Evolutionary conservation across 2,113 vertebrate species (phyloP).

Genomic region (Oncorhynchus mykiss): DNA sequence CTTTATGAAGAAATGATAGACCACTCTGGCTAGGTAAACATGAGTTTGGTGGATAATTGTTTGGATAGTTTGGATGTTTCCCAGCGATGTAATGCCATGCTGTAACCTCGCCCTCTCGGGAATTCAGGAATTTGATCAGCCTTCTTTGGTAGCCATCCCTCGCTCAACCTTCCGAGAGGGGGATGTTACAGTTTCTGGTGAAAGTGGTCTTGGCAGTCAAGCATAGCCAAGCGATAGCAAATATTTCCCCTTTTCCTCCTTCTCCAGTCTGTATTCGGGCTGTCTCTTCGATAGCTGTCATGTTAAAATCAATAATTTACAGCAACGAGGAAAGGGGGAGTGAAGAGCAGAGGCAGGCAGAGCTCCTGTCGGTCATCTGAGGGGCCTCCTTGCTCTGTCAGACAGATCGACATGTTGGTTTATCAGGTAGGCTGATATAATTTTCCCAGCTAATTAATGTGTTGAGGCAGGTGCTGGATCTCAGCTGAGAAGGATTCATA

Average conservation of each 20-base stretch:
- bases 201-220: constrained; percentile 45
- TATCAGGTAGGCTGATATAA: constrained; percentile 69
- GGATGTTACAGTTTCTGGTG: constrained; percentile 36
- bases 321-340: constrained; percentile 45
- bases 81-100: neutral
- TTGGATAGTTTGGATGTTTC: neutral
- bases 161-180: constrained; percentile 49
- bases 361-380: constrained; percentile 33
- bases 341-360: constrained; percentile 4
- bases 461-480: constrained; percentile 57
- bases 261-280: constrained; percentile 47
- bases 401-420: constrained; percentile 64
- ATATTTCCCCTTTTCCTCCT: constrained; percentile 50
- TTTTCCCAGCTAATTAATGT: constrained; percentile 67
- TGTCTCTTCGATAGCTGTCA: constrained; percentile 65
- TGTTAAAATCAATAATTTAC: constrained; percentile 75
- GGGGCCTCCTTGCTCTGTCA: constrained; percentile 39
- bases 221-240: constrained; percentile 54
- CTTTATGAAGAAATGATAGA: neutral
- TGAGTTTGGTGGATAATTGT: neutral
- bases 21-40: neutral
- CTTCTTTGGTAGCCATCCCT: neutral
- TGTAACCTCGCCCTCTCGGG: neutral
- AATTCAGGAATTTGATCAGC: neutral
- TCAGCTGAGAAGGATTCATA: constrained; percentile 57